Percentiles rank a stretch among this genome's conserved stretches.
Conservation (phyloP, 2,797 vertebrate genomes). For the Anabas testudineus region DNA sequence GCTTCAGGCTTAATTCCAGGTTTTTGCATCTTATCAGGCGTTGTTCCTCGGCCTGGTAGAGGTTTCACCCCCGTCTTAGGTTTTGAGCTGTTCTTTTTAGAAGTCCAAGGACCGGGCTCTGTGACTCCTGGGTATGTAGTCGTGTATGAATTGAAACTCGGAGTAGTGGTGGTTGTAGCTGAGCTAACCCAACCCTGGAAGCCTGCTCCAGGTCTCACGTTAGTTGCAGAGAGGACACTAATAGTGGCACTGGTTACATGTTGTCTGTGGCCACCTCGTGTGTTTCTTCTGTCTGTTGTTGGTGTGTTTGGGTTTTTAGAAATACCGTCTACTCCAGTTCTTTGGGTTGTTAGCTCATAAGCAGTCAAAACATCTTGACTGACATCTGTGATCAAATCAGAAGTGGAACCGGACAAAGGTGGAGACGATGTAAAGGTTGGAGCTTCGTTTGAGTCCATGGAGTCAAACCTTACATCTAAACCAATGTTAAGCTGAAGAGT, state of each 20-base stretch:
- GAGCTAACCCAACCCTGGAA: constrained; percentile 18
- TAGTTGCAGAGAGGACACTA: constrained; percentile 18
- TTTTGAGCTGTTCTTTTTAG: constrained; percentile 55
- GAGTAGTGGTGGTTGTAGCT: constrained; percentile 27
- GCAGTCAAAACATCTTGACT: constrained; percentile 23
- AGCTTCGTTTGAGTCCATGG: constrained; percentile 43
- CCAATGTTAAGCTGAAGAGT: constrained; percentile 43
- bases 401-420: constrained; percentile 44
- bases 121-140: constrained; percentile 22
- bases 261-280: constrained; percentile 18
- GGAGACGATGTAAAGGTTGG: constrained; percentile 56
- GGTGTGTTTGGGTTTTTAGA: constrained; percentile 10
- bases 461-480: constrained; percentile 36
- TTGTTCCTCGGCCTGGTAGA: constrained; percentile 28
- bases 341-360: constrained; percentile 30
- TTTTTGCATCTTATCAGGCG: constrained; percentile 36
- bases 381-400: constrained; percentile 52
- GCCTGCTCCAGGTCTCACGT: neutral
- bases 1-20: constrained; percentile 49
- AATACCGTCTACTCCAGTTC: constrained; percentile 13
- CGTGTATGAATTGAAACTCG: constrained; percentile 29
- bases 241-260: constrained; percentile 18
- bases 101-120: constrained; percentile 17
- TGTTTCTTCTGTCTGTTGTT: constrained; percentile 19
- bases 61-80: constrained; percentile 31